Percentiles rank a stretch among this genome's conserved stretches.
Evolutionary conservation across 2,888 invertebrate genomes (phyloP).

Genomic region (Ectemnius lituratus): DNA sequence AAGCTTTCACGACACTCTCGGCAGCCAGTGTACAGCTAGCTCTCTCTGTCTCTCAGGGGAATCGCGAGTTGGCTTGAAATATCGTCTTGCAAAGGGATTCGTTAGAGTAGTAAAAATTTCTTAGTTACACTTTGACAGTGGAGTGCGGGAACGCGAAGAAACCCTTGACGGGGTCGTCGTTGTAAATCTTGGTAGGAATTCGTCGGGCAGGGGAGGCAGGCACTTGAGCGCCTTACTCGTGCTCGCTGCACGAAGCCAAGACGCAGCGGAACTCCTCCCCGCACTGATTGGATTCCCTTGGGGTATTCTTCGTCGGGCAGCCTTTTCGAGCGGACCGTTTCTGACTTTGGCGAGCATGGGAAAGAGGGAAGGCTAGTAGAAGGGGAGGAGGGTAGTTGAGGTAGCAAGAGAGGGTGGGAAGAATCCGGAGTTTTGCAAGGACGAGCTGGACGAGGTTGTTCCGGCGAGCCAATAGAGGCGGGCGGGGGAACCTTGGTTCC

Average conservation of each 20-base stretch:
- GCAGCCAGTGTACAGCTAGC: slow-evolving; percentile 22
- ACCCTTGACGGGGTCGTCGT: slow-evolving; percentile 25
- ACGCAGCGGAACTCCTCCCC: slow-evolving; percentile 36
- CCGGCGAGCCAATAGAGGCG: slow-evolving; percentile 37
- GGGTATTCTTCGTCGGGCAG: slow-evolving; percentile 45
- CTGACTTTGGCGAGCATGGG: slow-evolving; percentile 22
- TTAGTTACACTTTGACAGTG: slow-evolving; percentile 38
- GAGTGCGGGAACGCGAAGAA: slow-evolving; percentile 14
- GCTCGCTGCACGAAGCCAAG: slow-evolving; percentile 39
- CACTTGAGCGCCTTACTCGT: slow-evolving; percentile 50
- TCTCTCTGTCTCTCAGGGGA: slow-evolving; percentile 34
- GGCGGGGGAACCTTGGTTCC: slow-evolving; percentile 31
- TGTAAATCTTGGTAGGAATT: slow-evolving; percentile 51
- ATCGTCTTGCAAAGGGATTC: slow-evolving; percentile 18
- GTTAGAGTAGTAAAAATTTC: slow-evolving; percentile 41
- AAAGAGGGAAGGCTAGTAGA: no score
- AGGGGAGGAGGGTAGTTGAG: no score
- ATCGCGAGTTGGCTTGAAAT: slow-evolving; percentile 40
- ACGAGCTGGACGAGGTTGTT: slow-evolving; percentile 43
- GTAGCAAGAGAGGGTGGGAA: no score
- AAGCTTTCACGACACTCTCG: no score
- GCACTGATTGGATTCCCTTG: slow-evolving; percentile 60
- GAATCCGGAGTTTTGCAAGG: not conserved
- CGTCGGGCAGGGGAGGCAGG: slow-evolving; percentile 39
- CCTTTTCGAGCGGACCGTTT: slow-evolving; percentile 46